phyloP scores from a whole-genome alignment of 2,888 invertebrate genomes.

The Meteorus cinctellus region DNA sequence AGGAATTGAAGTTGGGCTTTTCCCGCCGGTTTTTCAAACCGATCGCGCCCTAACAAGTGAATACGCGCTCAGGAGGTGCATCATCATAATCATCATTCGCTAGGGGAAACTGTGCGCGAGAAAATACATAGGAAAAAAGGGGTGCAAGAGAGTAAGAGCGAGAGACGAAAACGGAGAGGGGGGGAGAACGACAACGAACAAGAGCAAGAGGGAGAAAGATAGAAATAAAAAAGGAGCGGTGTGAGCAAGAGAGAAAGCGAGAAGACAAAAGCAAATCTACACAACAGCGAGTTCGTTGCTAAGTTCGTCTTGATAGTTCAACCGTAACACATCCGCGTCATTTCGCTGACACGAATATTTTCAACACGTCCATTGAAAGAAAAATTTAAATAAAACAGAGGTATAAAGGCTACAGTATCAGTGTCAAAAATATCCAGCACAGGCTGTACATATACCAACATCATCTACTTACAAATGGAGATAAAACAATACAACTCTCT shows the following conservation, averaged over 20 bases:
- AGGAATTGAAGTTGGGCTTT: background rate
- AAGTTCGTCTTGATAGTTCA: slow-evolving; percentile 33
- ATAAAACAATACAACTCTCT: background rate
- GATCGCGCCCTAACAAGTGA: slow-evolving; percentile 2
- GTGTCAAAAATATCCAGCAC: slow-evolving; percentile 1
- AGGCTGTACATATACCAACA: background rate
- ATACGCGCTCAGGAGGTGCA: slow-evolving; percentile 1
- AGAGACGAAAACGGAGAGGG: slow-evolving; percentile 18
- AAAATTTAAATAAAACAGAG: background rate
- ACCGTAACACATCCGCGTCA: slow-evolving; percentile 19
- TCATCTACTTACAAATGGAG: background rate
- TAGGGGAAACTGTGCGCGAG: slow-evolving; percentile 6
- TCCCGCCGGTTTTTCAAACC: slow-evolving; percentile 36
- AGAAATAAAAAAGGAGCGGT: slow-evolving; percentile 28
- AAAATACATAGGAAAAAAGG: slow-evolving; percentile 22
- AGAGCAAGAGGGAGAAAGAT: slow-evolving; percentile 36
- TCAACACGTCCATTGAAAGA: slow-evolving; percentile 4
- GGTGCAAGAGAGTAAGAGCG: background rate
- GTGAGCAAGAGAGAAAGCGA: slow-evolving; percentile 28
- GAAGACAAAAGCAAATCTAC: slow-evolving; percentile 42
- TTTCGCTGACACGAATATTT: slow-evolving; percentile 23
- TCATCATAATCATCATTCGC: slow-evolving; percentile 11
- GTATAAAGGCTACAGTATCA: background rate
- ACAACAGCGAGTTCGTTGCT: slow-evolving; percentile 9
- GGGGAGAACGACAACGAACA: slow-evolving; percentile 2